Base-by-base conservation (phyloP, 2,113 vertebrate genomes). In the Tachuris rubrigastra region DNA sequence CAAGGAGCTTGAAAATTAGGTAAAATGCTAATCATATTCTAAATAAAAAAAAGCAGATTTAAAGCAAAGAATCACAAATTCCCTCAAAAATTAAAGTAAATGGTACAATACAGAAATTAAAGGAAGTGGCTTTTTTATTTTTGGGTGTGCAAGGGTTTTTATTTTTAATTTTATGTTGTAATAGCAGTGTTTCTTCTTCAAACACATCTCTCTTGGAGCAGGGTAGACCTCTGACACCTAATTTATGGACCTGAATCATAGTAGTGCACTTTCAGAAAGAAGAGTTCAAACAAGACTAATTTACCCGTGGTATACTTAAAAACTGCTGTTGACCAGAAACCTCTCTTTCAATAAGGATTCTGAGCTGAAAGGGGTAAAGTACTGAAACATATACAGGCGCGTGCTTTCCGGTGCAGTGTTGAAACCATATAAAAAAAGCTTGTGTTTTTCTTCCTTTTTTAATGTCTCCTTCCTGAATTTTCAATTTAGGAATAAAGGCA, bases 381-480 rank as follows among this genome's bases (percentile, higher is more conserved):
- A 86, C 30, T 39, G 16, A 65, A 63, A 84, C 8, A 56, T 8
- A 62, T 6, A 13, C 15, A 60, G 14, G 10, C 7, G 4, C 0
- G 1, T 2, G 8, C 14, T 39, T 33, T 52, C 33, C 35, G 47
- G 50, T 0, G 0, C 4, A 3, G 11, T 23, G 12, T 4, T 81
- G 25, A 76, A 93, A 87, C 10, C 33, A 22, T 3, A 14, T 12
- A 6, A n/a, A 30, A 60, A 16, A 24, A 27, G 2, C 6, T 14
- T 31, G 6, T 35, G 9, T 14, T 60, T 49, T 62, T 28, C 39
- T n/a, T n/a, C n/a, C n/a, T n/a, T n/a, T n/a, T n/a, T n/a, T n/a
- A n/a, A n/a, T n/a, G n/a, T n/a, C 12, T 82, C 47, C 39, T 72
- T n/a, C 28, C 25, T 75, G 49, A 66, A 66, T 49, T 84, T 94